Evolutionary conservation across 2,797 vertebrate genomes (phyloP), one percentile per base, ranked within the genome.

Genomic region (Sebastes paucispinis): DNA sequence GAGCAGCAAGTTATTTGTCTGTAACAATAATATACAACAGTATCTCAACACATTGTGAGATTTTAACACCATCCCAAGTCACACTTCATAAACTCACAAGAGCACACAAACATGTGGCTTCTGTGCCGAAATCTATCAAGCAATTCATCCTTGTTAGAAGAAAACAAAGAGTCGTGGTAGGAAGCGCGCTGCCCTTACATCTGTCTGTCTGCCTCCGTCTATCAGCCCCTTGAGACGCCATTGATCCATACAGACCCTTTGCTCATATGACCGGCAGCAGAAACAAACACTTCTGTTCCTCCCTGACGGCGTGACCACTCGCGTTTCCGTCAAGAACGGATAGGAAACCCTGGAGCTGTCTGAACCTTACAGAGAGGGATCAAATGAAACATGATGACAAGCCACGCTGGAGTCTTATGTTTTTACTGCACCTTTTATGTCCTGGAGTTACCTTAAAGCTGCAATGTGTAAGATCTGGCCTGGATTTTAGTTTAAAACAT

Each of bases 241-340:
- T 83, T 91, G 92, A 93, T 94, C 91, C 91, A 78, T 86, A 60
- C 84, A 88, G 84, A 88, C 87, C 88, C 77, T 88, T 86, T 87
- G 86, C 87, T 89, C 88, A 81, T 81, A 82, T 79, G 75, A 81
- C 79, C 39, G 27, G 66, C 81, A 58, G 67, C 75, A 82, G 73
- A 87, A 90, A 85, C 91, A 87, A 81, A 88, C 89, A 82, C 79
- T 81, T 84, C 50, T 86, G 82, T 86, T 89, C 81, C 73, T 77
- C 74, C 55, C 62, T 88, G 90, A 89, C 82, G 90, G 84, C 82
- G 76, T 62, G 86, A 89, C 87, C 86, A 74, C 68, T 93, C 62
- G 9, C 20, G 79, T 90, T 90, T 89, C 85, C 57, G 6, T 89
- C 83, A 88, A 85, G 80, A 83, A 70, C 9, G 68, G 39, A 24